Conservation (phyloP, 2,113 vertebrate genomes). For the Paedocypris sp. region DNA sequence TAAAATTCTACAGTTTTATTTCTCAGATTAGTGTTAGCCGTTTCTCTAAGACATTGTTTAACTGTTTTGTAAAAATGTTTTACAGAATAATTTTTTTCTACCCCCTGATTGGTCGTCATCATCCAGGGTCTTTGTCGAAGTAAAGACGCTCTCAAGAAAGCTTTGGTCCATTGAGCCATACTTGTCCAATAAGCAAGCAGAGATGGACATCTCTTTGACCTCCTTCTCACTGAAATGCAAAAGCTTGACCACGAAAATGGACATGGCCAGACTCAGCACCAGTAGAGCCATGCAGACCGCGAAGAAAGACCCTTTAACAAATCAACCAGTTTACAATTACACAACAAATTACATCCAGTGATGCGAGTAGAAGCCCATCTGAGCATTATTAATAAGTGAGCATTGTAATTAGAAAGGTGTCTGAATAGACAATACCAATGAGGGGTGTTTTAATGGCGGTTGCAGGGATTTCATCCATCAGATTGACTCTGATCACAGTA, state of each 20-base stretch:
- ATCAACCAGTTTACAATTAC: too few species aligned
- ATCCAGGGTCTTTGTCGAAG: slow-evolving; percentile 48
- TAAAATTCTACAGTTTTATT: too few species aligned
- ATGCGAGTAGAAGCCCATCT: background rate
- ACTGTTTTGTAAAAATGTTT: too few species aligned
- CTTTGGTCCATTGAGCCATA: slow-evolving; percentile 52
- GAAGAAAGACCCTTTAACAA: slow-evolving; percentile 66
- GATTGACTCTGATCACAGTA: slow-evolving; percentile 73
- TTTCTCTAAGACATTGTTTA: background rate
- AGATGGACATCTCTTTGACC: slow-evolving; percentile 54
- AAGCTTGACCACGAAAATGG: slow-evolving; percentile 71
- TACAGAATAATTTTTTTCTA: slow-evolving; percentile 20
- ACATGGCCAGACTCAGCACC: slow-evolving; percentile 71
- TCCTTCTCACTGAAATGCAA: slow-evolving; percentile 58
- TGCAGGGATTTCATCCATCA: slow-evolving; percentile 63
- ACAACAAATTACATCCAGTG: background rate
- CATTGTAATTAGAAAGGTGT: background rate
- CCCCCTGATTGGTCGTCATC: slow-evolving; percentile 44
- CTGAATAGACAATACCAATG: slow-evolving; percentile 53
- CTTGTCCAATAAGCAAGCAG: slow-evolving; percentile 59
- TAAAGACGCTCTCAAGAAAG: slow-evolving; percentile 49
- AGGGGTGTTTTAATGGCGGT: slow-evolving; percentile 61
- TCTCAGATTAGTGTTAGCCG: too few species aligned
- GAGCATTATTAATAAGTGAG: background rate
- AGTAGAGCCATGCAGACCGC: slow-evolving; percentile 71